Evolutionary conservation across 1,140 invertebrate genomes (phyloP).

Genomic region (Micrasema minimum): DNA sequence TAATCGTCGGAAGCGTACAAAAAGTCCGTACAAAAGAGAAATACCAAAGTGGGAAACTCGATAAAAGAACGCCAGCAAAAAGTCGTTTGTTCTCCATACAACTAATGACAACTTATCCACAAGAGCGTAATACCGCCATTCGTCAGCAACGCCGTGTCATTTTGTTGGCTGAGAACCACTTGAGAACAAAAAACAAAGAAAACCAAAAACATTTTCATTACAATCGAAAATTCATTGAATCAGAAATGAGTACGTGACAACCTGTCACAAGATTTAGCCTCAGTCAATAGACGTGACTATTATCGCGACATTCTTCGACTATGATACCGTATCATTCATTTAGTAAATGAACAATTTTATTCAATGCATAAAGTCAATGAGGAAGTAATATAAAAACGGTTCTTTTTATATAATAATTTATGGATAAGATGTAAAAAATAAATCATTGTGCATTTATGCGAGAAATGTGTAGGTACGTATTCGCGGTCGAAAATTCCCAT

Average conservation of each 20-base stretch:
- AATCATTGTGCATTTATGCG: too few relatives aligned
- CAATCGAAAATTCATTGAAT: conserved; percentile 7
- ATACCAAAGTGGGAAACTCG: conserved; percentile 14
- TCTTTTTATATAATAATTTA: too few relatives aligned
- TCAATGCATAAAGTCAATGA: too few relatives aligned
- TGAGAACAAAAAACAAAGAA: conserved; percentile 13
- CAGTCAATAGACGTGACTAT: background rate
- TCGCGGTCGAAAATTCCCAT: too few relatives aligned
- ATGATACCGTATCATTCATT: too few relatives aligned
- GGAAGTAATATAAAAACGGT: too few relatives aligned
- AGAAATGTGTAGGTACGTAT: too few relatives aligned
- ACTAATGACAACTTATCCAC: conserved; percentile 20
- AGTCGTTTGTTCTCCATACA: conserved; percentile 27
- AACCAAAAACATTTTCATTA: conserved; percentile 4
- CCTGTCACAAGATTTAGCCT: conserved; percentile 14
- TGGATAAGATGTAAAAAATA: too few relatives aligned
- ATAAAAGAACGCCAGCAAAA: conserved; percentile 9
- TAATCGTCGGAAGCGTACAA: conserved; percentile 23
- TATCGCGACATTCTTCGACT: too few relatives aligned
- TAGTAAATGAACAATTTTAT: too few relatives aligned
- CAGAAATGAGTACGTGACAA: conserved; percentile 3
- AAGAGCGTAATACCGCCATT: conserved; percentile 22
- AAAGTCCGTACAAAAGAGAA: conserved; percentile 5
- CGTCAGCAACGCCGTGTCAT: background rate
- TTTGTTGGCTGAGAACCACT: background rate